Base-by-base conservation (phyloP, 2,888 invertebrate genomes). In the Rhamnusium bicolor region DNA sequence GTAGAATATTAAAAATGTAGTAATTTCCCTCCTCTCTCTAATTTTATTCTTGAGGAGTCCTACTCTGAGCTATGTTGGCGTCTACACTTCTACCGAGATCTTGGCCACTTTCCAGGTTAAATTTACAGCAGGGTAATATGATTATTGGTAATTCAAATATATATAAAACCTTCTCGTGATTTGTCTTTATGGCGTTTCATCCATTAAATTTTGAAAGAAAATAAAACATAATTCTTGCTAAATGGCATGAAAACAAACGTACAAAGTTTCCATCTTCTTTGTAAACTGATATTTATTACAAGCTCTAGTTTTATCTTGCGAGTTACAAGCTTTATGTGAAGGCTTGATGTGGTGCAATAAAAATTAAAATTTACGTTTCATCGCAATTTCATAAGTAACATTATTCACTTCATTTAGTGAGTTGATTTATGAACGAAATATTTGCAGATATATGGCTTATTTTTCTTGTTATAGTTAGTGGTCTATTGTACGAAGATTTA, bases 201-300 rank as follows among this genome's bases (percentile, higher is more conserved):
- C 40, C 40, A 40, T 40, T 40, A 40, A 40, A 40, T 40, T 40
- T 40, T 58, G 18, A 58, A 16, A 32, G 16, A 16, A 32, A 32
- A 24, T 58, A 58, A 58, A 58, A 16, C 18, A 58, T 58, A 58
- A 58, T 58, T 58, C 18, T 58, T 40, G 40, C n/a, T 40, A 58
- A 58, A 58, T 58, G 58, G 32, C 58, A 58, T 58, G 32, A 58
- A 58, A 32, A 32, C 18, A 32, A 29, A 58, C 58, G 8, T 32
- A 32, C 58, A 29, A 58, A 58, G 58, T 58, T 58, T 58, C 32
- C 58, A 58, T 32, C 16, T 32, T 16, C 32, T 18, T 29, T 18
- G 32, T 16, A 18, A 58, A 58, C 32, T 58, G 32, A 58, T 58
- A 58, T 58, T 58, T 32, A 58, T 40, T 40, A n/a, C 58, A 8